phyloP scores from a whole-genome alignment of 1,140 invertebrate genomes.

The Leptonema lineaticorne region DNA sequence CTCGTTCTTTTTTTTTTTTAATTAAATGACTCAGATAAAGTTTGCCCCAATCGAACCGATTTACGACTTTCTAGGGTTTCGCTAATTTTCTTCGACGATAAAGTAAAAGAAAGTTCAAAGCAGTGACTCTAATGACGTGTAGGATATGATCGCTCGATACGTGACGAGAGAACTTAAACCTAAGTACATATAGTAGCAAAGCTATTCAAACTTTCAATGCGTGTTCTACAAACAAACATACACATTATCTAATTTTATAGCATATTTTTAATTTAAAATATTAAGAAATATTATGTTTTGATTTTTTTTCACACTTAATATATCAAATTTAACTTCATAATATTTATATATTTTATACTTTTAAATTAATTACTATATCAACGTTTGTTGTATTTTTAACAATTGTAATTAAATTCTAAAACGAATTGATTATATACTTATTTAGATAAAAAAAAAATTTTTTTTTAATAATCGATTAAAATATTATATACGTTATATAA shows the following conservation, averaged over 20 bases:
- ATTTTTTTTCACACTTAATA: too few species aligned
- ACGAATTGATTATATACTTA: too few species aligned
- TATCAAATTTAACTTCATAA: too few species aligned
- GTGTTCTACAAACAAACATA: not conserved
- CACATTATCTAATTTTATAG: not conserved
- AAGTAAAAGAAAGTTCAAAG: not conserved
- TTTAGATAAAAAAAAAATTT: too few species aligned
- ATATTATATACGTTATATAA: too few species aligned
- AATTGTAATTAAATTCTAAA: too few species aligned
- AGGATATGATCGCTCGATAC: conserved; percentile 37
- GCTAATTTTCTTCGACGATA: not conserved
- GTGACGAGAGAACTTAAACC: conserved; percentile 27
- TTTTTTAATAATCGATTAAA: too few species aligned
- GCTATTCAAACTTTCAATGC: not conserved
- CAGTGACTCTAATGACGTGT: conserved; percentile 38
- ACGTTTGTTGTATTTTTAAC: too few species aligned
- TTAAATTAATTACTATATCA: too few species aligned
- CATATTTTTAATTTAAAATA: not conserved
- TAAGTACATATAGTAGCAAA: not conserved
- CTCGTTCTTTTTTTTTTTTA: not conserved
- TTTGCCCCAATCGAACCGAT: not conserved
- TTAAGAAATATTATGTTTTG: not conserved
- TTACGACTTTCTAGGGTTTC: not conserved
- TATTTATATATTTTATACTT: too few species aligned
- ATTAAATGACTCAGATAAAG: conserved; percentile 1